These are phyloP conservation scores for Melanaphis sacchari DNA, from an alignment of 1,140 invertebrate species.

Conservation along the genomic window DNA sequence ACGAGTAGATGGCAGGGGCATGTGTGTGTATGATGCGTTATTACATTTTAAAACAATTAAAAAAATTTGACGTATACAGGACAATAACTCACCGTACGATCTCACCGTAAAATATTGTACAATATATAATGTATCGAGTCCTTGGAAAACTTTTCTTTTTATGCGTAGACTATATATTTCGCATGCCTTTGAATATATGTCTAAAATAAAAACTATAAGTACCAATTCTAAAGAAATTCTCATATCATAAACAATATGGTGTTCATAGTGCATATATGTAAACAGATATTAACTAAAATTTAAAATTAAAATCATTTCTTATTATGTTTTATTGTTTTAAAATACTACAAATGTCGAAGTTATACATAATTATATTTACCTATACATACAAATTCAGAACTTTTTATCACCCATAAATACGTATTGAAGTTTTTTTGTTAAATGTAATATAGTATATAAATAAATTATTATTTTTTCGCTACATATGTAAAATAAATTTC, in stretches of 20 bases:
- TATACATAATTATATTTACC: background rate
- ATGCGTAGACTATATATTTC: background rate
- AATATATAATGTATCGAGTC: background rate
- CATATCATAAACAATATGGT: too few relatives aligned
- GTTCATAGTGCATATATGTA: too few relatives aligned
- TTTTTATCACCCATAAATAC: too few relatives aligned
- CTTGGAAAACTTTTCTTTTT: background rate
- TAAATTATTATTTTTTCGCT: too few relatives aligned
- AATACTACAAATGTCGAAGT: background rate
- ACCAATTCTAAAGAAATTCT: background rate
- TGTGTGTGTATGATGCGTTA: background rate
- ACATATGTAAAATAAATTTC: too few relatives aligned
- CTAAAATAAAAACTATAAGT: background rate
- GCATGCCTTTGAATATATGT: background rate
- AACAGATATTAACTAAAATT: too few relatives aligned
- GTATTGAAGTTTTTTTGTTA: too few relatives aligned
- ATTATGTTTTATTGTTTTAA: background rate
- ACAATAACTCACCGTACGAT: background rate
- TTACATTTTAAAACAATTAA: constrained; percentile 1
- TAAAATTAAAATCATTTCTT: too few relatives aligned
- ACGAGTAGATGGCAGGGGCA: background rate
- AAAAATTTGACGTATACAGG: background rate
- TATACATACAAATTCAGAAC: background rate
- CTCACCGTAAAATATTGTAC: background rate
- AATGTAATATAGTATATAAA: too few relatives aligned